Conservation (phyloP, 1,140 invertebrate species). For the Samia ricini region DNA sequence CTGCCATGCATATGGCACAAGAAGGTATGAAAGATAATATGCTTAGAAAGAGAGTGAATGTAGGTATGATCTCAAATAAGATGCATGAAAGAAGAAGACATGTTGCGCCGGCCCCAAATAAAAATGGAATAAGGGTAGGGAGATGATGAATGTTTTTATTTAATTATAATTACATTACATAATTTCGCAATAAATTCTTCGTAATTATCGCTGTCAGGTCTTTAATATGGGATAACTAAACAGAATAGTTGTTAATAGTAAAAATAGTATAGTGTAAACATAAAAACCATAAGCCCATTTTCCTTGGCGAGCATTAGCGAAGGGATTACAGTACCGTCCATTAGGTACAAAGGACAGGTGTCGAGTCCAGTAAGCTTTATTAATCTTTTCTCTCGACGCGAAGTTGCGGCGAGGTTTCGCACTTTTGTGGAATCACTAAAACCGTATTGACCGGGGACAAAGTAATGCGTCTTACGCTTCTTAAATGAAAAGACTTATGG, state of each 20-base stretch:
- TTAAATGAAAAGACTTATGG: slow-evolving; percentile 3
- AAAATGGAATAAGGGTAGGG: too few species aligned
- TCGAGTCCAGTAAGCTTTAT: slow-evolving; percentile 71
- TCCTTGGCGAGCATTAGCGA: background rate
- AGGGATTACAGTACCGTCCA: slow-evolving; percentile 61
- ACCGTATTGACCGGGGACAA: slow-evolving; percentile 45
- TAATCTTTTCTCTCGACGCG: slow-evolving; percentile 64
- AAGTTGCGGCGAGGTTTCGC: slow-evolving; percentile 58
- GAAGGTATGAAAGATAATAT: too few species aligned
- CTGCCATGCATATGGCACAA: too few species aligned
- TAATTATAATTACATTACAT: too few species aligned
- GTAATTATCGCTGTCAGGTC: too few species aligned
- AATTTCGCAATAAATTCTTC: too few species aligned
- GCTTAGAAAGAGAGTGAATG: too few species aligned
- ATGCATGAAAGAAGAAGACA: too few species aligned
- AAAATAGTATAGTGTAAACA: background rate
- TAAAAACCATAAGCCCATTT: background rate
- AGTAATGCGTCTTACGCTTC: slow-evolving; percentile 23
- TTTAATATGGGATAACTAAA: background rate
- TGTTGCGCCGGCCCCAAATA: too few species aligned
- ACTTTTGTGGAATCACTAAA: slow-evolving; percentile 55
- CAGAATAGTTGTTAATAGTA: background rate
- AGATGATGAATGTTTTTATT: too few species aligned
- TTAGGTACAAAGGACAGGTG: slow-evolving; percentile 74
- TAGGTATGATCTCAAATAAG: too few species aligned